Percentiles rank a stretch among this genome's conserved stretches.
phyloP scores from a whole-genome alignment of 2,113 vertebrate species.

The Labeo rohita region DNA sequence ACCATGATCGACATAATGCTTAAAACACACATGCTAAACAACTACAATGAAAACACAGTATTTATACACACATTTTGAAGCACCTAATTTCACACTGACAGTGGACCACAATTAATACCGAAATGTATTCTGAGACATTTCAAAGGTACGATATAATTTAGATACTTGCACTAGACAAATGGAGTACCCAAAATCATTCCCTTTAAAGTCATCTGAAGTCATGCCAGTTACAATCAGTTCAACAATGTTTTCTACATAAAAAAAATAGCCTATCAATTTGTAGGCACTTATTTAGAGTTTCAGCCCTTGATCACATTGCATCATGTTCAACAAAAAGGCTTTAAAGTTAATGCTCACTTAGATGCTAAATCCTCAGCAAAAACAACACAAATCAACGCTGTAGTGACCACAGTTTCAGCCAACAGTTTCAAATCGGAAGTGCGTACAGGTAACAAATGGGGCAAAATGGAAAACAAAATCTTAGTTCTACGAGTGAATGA shows the following conservation, averaged over 20 bases:
- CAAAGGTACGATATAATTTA: neutral
- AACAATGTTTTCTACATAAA: neutral
- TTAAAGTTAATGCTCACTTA: neutral
- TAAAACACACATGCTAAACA: slow-evolving; percentile 1
- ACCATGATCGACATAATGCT: slow-evolving; percentile 3
- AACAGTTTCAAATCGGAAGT: neutral
- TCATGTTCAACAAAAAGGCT: neutral
- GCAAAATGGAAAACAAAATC: neutral
- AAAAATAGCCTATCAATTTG: slow-evolving; percentile 14
- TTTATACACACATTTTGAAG: neutral
- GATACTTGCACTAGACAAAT: neutral
- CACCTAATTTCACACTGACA: neutral
- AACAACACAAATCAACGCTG: neutral
- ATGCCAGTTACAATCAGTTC: neutral
- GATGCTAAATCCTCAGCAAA: neutral
- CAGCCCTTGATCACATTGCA: slow-evolving; percentile 8
- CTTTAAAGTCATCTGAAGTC: neutral
- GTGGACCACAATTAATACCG: neutral
- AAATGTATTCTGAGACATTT: neutral
- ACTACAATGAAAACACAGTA: slow-evolving; percentile 1
- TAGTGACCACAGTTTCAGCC: neutral
- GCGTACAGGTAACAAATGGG: neutral
- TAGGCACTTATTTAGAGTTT: slow-evolving; percentile 41
- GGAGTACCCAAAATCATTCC: slow-evolving; percentile 2
- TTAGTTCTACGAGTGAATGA: neutral